Base-by-base conservation (phyloP, 2,888 invertebrate species). In the Chelonus formosanus region DNA sequence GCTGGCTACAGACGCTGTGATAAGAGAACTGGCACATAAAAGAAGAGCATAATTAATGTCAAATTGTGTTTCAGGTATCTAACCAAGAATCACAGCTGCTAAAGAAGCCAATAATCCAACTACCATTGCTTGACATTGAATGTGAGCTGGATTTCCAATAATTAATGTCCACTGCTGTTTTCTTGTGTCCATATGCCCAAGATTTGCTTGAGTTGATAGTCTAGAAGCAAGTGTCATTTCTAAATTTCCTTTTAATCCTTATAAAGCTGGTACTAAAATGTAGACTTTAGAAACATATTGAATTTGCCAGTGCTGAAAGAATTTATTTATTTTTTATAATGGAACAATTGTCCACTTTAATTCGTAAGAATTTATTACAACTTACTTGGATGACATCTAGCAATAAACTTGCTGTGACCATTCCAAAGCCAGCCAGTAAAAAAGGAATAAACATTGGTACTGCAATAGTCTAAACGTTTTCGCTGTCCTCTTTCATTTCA, bases 141-240 rank as follows among this genome's bases (percentile, higher is more conserved):
- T 90, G 70, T 91, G 84, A 73, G 90, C 89, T 71, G 91, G 81
- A 82, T 91, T 92, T 74, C 88, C 94, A 84, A 87, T 88, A 73
- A 90, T 91, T 70, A 89, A 78, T 75, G 87, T 89, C 81, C 87
- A 84, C 68, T 86, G 86, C 71, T 90, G 88, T 50, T 86, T 86
- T 32, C 80, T 82, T 34, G 88, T 89, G 75, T 94, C 92, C 85
- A 95, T 89, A 78, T 92, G 91, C 40, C 95, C 95, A 73, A 95
- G 85, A 85, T 95, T 94, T 8, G 95, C 94, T 85, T 95, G 92
- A n/a, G 96, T 97, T 8, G 96, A 96, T 3, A 97, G 87, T 64
- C 97, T 87, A 52, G 96, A 95, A 20, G 96, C 96, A 76, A 97
- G 86, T 34, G 96, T 96, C 96, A 97, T 97, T 86, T 97, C 96